Evolutionary conservation across 2,888 invertebrate species (phyloP), one percentile per base, ranked within the genome.

Genomic region (Agrochola circellaris): DNA sequence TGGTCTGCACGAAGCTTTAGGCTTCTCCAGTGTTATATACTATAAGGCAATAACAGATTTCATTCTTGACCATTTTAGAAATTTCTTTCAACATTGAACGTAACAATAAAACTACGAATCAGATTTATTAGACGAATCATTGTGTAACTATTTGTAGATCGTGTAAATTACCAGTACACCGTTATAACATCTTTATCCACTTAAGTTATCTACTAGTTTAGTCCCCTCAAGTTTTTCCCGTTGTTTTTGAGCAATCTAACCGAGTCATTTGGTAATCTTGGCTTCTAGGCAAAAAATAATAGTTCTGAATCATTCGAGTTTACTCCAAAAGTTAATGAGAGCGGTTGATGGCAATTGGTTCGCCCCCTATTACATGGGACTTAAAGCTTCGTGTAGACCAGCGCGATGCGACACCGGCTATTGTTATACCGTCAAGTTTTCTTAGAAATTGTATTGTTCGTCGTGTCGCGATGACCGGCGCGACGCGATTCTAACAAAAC

Each of bases 131-230:
- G 30, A 13, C 23, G 26, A 61, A 20, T 30, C 1, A 54, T 77
- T 68, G 61, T 45, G 34, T 34, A 54, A 67, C 26, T 56, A 38
- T 26, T 68, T 77, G 45, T 48, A 56, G 48, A 48, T 77, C 77
- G 61, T n/a, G 62, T 54, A 56, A 77, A 77, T 34, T 67, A 48
- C 26, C 26, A 45, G 34, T 45, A 13, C 1, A 51, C 66, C 77
- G 61, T 23, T 56, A 54, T 45, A 62, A 23, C 61, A 26, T 45
- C 17, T 67, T 58, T 58, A 51, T 13, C 58, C 75, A 65, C 75
- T 64, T 38, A 38, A 60, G 58, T 48, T 72, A 60, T 20, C 30
- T 23, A n/a, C n/a, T 74, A 17, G 11, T 45, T 15, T 26, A 20
- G 26, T 20, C 6, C 8, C 23, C 34, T 34, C 45, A 60, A 38